Conservation (phyloP, 2,888 invertebrate genomes). For the Morinoia aosen region DNA sequence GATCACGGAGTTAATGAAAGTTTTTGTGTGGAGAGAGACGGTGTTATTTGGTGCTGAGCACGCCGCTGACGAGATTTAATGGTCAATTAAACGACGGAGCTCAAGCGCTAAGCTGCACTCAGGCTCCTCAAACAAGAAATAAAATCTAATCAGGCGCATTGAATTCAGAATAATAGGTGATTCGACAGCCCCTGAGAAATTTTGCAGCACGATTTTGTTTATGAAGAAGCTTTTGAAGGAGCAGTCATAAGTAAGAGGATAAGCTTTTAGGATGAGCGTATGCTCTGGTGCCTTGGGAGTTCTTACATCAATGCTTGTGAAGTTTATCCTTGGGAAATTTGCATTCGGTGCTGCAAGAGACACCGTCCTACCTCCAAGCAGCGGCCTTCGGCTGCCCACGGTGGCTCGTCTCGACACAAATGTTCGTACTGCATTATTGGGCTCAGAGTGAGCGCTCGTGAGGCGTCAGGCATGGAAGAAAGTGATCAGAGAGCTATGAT, state of each 20-base stretch:
- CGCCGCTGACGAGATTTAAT: neutral
- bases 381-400: neutral
- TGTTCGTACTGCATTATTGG: neutral
- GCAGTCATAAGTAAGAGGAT: constrained; percentile 10
- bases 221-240: neutral
- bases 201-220: neutral
- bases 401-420: neutral
- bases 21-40: neutral
- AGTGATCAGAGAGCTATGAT: neutral
- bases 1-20: neutral
- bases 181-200: neutral
- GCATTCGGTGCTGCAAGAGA: neutral
- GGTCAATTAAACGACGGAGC: neutral
- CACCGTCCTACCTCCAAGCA: neutral
- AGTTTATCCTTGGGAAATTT: neutral
- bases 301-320: neutral
- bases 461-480: neutral
- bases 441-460: neutral
- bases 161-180: neutral
- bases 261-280: neutral
- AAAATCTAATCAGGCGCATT: constrained; percentile 12
- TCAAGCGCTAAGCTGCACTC: neutral
- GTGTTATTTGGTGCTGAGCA: neutral
- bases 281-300: neutral
- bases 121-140: neutral